Evolutionary conservation across 23 tunicate genomes (phyloP).

Genomic region (Trididemnum clinides): DNA sequence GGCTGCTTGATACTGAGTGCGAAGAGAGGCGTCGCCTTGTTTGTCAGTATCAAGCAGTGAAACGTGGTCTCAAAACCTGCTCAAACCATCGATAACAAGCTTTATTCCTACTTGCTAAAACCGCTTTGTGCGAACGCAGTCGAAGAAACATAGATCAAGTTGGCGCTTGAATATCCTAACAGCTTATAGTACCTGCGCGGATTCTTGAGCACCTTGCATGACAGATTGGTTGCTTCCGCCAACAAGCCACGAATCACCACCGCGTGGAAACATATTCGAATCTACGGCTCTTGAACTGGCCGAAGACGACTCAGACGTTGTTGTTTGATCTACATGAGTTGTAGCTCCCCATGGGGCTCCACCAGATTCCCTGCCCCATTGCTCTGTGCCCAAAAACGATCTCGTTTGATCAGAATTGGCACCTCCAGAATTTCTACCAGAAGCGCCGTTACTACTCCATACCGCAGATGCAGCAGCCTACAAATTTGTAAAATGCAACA

Average conservation of each 20-base stretch:
- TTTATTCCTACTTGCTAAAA: no score
- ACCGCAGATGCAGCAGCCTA: conserved; percentile 26
- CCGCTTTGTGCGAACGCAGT: no score
- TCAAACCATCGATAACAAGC: no score
- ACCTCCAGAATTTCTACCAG: not conserved
- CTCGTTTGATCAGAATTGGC: conserved; percentile 53
- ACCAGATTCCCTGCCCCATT: conserved; percentile 94
- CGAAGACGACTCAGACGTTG: not conserved
- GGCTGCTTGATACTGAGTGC: no score
- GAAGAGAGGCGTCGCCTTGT: no score
- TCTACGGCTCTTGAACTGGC: not conserved
- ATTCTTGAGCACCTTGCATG: no score
- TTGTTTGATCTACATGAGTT: not conserved
- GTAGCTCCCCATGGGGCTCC: conserved; percentile 91
- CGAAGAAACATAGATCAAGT: no score
- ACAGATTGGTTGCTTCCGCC: no score
- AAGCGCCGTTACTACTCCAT: conserved; percentile 26
- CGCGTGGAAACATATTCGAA: not conserved
- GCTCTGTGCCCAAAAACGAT: conserved; percentile 84
- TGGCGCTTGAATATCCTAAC: not conserved
- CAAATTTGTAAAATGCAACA: not conserved
- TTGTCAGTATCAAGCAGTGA: no score
- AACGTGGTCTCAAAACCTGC: no score
- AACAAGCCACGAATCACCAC: conserved; percentile 8
- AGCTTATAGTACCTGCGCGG: no score